Conservation (phyloP, 2,797 vertebrate species). For the Lacerta agilis region DNA sequence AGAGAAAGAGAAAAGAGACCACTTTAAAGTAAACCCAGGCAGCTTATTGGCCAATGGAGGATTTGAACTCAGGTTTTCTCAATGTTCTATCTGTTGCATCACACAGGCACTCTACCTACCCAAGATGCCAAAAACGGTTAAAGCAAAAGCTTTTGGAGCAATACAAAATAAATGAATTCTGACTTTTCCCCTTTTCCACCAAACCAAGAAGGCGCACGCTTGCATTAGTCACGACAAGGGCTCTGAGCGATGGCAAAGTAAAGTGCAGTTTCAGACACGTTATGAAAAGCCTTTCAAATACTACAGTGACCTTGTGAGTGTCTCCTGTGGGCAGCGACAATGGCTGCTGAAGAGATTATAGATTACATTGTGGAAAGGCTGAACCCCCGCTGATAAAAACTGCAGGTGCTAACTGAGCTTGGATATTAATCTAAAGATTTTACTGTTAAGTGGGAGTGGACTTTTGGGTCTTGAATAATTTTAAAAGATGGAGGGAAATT, state of each 20-base stretch:
- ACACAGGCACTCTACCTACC: no score
- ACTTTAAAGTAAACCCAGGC: background rate
- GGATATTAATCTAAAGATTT: background rate
- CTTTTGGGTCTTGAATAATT: slow-evolving; percentile 3
- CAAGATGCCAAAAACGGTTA: background rate
- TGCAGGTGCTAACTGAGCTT: background rate
- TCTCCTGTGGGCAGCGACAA: background rate
- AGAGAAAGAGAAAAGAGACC: no score
- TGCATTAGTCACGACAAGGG: background rate
- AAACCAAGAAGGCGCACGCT: background rate
- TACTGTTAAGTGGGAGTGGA: background rate
- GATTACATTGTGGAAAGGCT: background rate
- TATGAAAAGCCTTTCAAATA: background rate
- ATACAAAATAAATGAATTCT: background rate
- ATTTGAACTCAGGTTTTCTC: background rate
- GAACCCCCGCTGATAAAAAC: background rate
- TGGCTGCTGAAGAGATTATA: slow-evolving; percentile 26
- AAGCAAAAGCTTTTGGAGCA: background rate
- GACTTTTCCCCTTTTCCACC: slow-evolving; percentile 4
- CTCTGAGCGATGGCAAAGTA: background rate
- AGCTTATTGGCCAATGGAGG: background rate
- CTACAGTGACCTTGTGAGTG: background rate
- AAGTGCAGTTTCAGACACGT: background rate
- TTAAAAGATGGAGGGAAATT: background rate
- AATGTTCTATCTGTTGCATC: background rate